A percentile compares a stretch with the other conserved stretches of the same genome.
Conservation (phyloP, 2,113 vertebrate genomes). For the Nycticebus coucang region DNA sequence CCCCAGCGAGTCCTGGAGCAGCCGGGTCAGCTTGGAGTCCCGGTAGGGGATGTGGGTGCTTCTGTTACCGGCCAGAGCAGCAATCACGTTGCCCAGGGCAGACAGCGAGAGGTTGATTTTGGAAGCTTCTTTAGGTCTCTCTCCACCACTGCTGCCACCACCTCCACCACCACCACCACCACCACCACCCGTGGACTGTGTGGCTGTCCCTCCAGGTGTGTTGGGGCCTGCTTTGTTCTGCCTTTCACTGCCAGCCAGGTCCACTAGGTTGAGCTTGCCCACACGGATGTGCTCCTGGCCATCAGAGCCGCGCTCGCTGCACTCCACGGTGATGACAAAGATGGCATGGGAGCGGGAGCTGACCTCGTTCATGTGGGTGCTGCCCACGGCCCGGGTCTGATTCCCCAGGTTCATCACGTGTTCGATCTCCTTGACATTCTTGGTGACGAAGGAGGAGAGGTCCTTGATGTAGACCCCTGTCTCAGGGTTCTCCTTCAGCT, state of each 20-base stretch:
- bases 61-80: conserved; percentile 92
- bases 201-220: conserved; percentile 7
- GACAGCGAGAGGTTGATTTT: conserved; percentile 98
- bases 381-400: conserved; percentile 93
- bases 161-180: background rate
- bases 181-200: background rate
- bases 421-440: conserved; percentile 96
- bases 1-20: conserved; percentile 97
- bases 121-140: conserved; percentile 94
- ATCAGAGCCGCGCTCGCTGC: conserved; percentile 92
- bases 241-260: conserved; percentile 96
- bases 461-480: conserved; percentile 94
- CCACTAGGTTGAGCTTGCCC: conserved; percentile 97
- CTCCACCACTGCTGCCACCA: conserved; percentile 75
- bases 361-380: conserved; percentile 96
- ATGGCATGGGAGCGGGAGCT: conserved; percentile 98
- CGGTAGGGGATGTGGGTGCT: conserved; percentile 96
- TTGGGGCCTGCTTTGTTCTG: conserved; percentile 91
- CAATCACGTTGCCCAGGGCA: conserved; percentile 97
- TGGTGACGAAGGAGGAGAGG: conserved; percentile 96
- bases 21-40: conserved; percentile 97
- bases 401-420: conserved; percentile 97
- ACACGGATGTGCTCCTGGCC: conserved; percentile 96
- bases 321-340: conserved; percentile 95
- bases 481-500: conserved; percentile 95